These are phyloP conservation scores for Saccostrea echinata DNA, from an alignment of 1,140 invertebrate genomes.

Conservation along the genomic window DNA sequence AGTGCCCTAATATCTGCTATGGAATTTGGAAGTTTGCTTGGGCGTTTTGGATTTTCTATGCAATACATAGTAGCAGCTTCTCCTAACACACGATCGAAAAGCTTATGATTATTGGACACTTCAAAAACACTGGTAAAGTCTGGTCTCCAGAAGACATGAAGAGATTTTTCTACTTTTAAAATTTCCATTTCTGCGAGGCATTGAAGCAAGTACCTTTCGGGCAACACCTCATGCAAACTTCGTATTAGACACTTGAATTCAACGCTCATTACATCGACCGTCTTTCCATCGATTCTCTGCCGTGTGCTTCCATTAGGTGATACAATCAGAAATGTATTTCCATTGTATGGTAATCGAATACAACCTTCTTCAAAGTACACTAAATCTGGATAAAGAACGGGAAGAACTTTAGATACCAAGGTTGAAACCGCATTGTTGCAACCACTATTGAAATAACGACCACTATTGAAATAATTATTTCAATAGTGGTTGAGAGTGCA, in stretches of 20 bases:
- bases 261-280: background rate
- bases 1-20: background rate
- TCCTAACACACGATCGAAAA: slow-evolving; percentile 19
- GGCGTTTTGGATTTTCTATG: background rate
- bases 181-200: slow-evolving; percentile 22
- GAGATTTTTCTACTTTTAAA: background rate
- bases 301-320: slow-evolving; percentile 21
- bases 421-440: slow-evolving; percentile 45
- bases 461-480: too few species aligned
- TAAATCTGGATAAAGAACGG: slow-evolving; percentile 19
- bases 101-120: slow-evolving; percentile 8
- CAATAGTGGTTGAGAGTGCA: too few species aligned
- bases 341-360: background rate
- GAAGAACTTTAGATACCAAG: slow-evolving; percentile 26
- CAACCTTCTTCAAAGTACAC: slow-evolving; percentile 45
- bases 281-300: background rate
- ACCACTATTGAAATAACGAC: too few species aligned
- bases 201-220: slow-evolving; percentile 27
- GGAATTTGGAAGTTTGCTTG: slow-evolving; percentile 5
- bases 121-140: slow-evolving; percentile 1
- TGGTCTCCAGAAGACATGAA: background rate
- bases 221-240: background rate
- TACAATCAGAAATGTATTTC: background rate
- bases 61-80: slow-evolving; percentile 5
- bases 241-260: slow-evolving; percentile 46